These are phyloP conservation scores for Hypanus sabinus DNA, from an alignment of 2,113 vertebrate species.

Conservation along the genomic window DNA sequence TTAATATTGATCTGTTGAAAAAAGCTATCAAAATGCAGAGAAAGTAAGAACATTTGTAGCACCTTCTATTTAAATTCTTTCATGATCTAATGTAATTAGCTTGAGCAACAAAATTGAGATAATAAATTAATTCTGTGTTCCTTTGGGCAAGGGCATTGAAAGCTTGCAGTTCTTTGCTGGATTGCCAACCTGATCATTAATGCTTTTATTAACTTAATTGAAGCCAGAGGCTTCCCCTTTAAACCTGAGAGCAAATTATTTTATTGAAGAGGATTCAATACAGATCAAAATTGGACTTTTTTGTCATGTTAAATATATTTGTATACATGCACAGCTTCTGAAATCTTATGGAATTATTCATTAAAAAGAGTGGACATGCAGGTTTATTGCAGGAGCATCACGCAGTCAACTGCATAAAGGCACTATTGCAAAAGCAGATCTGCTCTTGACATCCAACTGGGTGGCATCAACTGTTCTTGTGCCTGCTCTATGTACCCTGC, in stretches of 20 bases:
- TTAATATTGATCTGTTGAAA: not conserved
- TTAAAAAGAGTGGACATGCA: not conserved
- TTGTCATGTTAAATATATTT: not conserved
- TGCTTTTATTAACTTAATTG: not conserved
- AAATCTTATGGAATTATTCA: not conserved
- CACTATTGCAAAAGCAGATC: not conserved
- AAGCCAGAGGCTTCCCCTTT: not conserved
- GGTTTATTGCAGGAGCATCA: not conserved
- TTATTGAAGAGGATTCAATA: not conserved
- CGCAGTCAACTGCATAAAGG: not conserved
- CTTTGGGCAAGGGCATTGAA: not conserved
- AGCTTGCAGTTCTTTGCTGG: not conserved
- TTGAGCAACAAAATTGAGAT: not conserved
- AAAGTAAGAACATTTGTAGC: too few relatives aligned
- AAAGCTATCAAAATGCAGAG: too few relatives aligned
- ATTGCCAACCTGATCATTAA: not conserved
- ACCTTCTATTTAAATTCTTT: too few relatives aligned
- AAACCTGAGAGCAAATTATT: not conserved
- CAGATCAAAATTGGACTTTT: not conserved
- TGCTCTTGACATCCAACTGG: not conserved
- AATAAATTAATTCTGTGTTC: not conserved
- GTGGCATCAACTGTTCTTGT: not conserved
- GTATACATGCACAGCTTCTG: not conserved
- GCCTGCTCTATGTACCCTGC: not conserved
- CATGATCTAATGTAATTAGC: too few relatives aligned